Base-by-base conservation (phyloP, 1,140 invertebrate species). In the Paraescarpia echinospica region DNA sequence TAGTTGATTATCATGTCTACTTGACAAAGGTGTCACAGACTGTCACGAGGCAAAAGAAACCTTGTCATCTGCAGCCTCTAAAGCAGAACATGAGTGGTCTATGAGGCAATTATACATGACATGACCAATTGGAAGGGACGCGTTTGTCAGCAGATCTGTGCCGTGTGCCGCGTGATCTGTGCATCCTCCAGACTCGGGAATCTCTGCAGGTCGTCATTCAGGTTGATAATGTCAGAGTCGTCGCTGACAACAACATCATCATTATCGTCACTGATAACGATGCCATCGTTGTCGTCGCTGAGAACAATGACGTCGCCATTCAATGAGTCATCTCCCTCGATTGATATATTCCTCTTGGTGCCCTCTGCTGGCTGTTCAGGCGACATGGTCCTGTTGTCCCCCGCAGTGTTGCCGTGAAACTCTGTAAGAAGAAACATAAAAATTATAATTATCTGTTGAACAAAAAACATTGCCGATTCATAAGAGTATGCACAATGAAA, bases 351-450 rank as follows among this genome's bases (percentile, higher is more conserved):
- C 6, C 27, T 77, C 9, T 77, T 27, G 59, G 59, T 18, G 2
- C 59, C 59, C 27, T 77, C 59, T 77, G 27, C 4, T 77, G 59
- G 59, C 14, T 77, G 59, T 77, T 77, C 88, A 94, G 94, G 51
- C 77, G 95, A 92, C 91, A 95, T 93, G 31, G 94, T 91, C 41
- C 95, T 92, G 93, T 95, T 94, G 92, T 96, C 94, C 93, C 95
- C 94, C 22, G 96, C 95, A 48, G 95, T 94, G 93, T 95, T 94
- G 89, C 95, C 94, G 93, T 95, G 92, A 89, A 95, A 95, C 92
- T 95, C 95, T 95, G 92, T 41, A 94, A 94, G 6, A 35, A 89
- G 91, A 12, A 77, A 77, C 14, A 31, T 77, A 77, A 27, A 92
- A 33, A 92, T 4, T 34, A 33, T 41, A 77, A 9, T 31, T 59